Evolutionary conservation across 2,797 vertebrate genomes (phyloP).

Genomic region (Lacerta agilis): DNA sequence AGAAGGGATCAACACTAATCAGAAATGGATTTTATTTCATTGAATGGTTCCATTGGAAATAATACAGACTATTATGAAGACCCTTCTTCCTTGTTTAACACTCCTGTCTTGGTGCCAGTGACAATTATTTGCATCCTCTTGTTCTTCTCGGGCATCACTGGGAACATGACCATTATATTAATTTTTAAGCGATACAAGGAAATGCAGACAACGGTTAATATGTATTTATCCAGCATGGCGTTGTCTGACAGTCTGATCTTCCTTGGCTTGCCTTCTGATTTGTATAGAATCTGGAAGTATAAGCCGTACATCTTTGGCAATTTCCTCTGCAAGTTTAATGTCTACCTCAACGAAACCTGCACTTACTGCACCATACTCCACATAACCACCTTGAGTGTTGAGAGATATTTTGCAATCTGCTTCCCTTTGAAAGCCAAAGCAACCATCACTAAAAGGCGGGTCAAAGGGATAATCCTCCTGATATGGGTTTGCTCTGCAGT

Average conservation of each 20-base stretch:
- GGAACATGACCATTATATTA: slow-evolving; percentile 81
- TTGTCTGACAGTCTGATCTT: slow-evolving; percentile 84
- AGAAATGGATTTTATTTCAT: slow-evolving; percentile 13
- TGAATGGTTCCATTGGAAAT: not conserved
- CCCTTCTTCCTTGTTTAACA: slow-evolving; percentile 39
- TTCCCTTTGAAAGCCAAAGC: slow-evolving; percentile 82
- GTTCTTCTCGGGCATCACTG: slow-evolving; percentile 81
- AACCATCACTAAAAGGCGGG: slow-evolving; percentile 78
- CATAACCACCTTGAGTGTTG: slow-evolving; percentile 84
- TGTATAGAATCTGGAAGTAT: slow-evolving; percentile 84
- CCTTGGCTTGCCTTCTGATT: slow-evolving; percentile 81
- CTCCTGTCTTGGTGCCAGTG: slow-evolving; percentile 71
- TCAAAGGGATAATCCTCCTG: slow-evolving; percentile 76
- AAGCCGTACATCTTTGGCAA: slow-evolving; percentile 82
- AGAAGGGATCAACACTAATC: not conserved
- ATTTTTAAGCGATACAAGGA: slow-evolving; percentile 82
- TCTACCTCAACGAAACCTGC: slow-evolving; percentile 84
- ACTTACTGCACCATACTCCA: slow-evolving; percentile 86
- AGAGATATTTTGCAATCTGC: slow-evolving; percentile 84
- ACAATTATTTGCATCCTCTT: slow-evolving; percentile 79
- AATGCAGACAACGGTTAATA: slow-evolving; percentile 84
- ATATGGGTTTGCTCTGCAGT: slow-evolving; percentile 79
- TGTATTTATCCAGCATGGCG: slow-evolving; percentile 87
- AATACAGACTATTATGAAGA: slow-evolving; percentile 7
- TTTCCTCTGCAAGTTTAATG: slow-evolving; percentile 79